phyloP scores from a whole-genome alignment of 2,888 invertebrate species.

The Geotrupes spiniger region DNA sequence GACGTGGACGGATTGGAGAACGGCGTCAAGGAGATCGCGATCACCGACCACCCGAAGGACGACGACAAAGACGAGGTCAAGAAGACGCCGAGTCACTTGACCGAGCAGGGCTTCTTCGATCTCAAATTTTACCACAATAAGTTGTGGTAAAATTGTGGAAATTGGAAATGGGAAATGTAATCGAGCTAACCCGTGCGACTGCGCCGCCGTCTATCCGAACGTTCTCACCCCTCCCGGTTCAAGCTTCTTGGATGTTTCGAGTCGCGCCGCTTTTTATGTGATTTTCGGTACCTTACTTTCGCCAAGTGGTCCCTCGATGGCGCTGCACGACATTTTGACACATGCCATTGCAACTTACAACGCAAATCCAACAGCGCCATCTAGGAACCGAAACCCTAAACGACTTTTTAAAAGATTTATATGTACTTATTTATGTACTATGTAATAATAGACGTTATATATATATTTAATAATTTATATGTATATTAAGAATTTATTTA shows the following conservation, averaged over 20 bases:
- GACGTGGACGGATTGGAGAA: slow-evolving; percentile 15
- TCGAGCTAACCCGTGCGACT: neutral
- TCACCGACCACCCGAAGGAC: slow-evolving; percentile 13
- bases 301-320: too few species aligned
- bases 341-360: too few species aligned
- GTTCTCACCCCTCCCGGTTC: neutral
- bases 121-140: slow-evolving; percentile 76
- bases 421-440: too few species aligned
- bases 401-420: too few species aligned
- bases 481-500: slow-evolving; percentile 11
- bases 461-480: neutral
- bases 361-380: too few species aligned
- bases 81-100: slow-evolving; percentile 50
- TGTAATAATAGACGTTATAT: neutral
- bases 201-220: neutral
- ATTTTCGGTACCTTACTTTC: slow-evolving; percentile 7
- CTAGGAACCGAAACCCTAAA: too few species aligned
- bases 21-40: slow-evolving; percentile 12
- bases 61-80: slow-evolving; percentile 25
- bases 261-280: neutral
- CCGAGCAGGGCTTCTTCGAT: slow-evolving; percentile 69
- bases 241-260: neutral
- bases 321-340: too few species aligned
- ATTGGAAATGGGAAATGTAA: neutral
- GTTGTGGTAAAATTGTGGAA: slow-evolving; percentile 60